A percentile compares a stretch with the other conserved stretches of the same genome.
Evolutionary conservation across 1,140 invertebrate species (phyloP).

Genomic region (Rhopalosiphum maidis): DNA sequence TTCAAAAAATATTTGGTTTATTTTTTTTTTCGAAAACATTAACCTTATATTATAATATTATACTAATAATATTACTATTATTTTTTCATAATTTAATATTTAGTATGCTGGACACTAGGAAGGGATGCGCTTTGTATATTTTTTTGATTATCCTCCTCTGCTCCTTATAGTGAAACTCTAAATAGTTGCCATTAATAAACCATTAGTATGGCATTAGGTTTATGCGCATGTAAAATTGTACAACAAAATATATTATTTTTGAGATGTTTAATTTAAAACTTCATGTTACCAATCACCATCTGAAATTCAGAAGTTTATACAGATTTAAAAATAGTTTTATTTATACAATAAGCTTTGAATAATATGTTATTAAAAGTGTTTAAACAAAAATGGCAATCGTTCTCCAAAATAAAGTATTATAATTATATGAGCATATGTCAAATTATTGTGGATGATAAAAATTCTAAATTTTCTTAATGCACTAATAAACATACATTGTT

Average conservation of each 20-base stretch:
- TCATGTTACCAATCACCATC: not conserved
- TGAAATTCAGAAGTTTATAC: not conserved
- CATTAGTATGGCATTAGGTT: not conserved
- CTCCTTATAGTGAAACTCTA: not conserved
- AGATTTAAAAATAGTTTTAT: not conserved
- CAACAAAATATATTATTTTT: not conserved
- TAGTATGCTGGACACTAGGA: not conserved
- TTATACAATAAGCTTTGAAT: not conserved
- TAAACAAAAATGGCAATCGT: not conserved
- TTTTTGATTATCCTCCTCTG: not conserved
- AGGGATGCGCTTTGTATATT: not conserved
- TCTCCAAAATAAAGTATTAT: not conserved
- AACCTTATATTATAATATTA: not conserved
- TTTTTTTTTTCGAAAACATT: not conserved
- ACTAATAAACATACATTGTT: not conserved
- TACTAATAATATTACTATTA: no score
- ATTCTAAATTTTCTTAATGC: not conserved
- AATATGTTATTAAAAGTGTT: not conserved
- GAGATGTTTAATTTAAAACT: not conserved
- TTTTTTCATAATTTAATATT: not conserved
- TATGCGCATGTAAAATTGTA: not conserved
- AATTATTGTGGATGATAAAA: not conserved
- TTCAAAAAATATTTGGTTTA: not conserved
- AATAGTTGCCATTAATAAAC: not conserved
- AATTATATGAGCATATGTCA: not conserved